Evolutionary conservation across 2,888 invertebrate species (phyloP).

Genomic region (Darwinula stevensoni): DNA sequence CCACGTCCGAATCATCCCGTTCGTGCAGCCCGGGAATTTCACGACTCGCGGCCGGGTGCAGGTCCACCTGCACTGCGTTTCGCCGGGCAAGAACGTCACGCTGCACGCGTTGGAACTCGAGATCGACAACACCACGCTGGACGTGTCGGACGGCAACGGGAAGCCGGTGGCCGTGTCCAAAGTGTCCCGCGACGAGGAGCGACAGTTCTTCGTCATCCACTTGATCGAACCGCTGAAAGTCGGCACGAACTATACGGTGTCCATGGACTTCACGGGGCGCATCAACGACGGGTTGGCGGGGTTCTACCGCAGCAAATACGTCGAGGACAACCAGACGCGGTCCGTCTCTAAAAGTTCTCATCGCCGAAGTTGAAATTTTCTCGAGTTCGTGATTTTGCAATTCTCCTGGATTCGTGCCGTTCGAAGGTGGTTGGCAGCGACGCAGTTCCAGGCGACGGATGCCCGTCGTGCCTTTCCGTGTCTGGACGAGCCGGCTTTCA

Average conservation of each 20-base stretch:
- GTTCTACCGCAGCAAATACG: constrained; percentile 10
- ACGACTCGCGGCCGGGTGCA: not conserved
- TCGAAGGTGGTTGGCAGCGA: constrained; percentile 40
- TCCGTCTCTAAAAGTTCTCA: not conserved
- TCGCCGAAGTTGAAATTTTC: not conserved
- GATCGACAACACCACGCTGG: not conserved
- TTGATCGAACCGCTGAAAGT: constrained; percentile 10
- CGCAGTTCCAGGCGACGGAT: constrained; percentile 49
- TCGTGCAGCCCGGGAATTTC: not conserved
- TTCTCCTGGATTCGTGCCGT: too few species aligned
- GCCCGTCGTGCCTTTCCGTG: constrained; percentile 55
- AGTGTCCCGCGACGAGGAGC: constrained; percentile 6
- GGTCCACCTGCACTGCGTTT: not conserved
- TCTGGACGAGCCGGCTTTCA: constrained; percentile 51
- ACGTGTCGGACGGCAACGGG: not conserved
- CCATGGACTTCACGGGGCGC: constrained; percentile 12
- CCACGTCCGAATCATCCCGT: not conserved
- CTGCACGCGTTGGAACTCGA: not conserved
- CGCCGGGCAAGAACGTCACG: not conserved
- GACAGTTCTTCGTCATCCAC: constrained; percentile 11
- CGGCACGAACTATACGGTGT: constrained; percentile 12
- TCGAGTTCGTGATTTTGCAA: too few species aligned
- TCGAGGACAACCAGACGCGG: not conserved
- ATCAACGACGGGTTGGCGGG: constrained; percentile 11
- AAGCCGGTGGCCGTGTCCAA: not conserved